These are phyloP conservation scores for Petrolisthes cinctipes DNA, from an alignment of 2,888 invertebrate species.

Conservation along the genomic window DNA sequence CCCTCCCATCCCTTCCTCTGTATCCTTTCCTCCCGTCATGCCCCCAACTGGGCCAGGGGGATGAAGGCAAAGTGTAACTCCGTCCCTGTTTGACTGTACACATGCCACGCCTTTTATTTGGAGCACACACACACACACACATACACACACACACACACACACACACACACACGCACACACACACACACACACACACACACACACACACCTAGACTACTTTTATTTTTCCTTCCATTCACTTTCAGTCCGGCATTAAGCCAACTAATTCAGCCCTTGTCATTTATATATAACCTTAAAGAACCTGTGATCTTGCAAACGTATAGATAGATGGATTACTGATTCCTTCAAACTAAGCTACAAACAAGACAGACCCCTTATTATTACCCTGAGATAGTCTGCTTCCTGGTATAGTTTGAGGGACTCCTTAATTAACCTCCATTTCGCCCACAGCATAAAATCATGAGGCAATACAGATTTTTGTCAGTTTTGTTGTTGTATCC, in stretches of 20 bases:
- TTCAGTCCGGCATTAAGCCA: no score
- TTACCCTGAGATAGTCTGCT: no score
- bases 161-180: constrained; percentile 26
- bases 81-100: constrained; percentile 27
- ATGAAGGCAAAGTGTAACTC: constrained; percentile 19
- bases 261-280: no score
- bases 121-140: constrained; percentile 32
- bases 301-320: no score
- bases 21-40: no score
- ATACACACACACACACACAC: constrained; percentile 38
- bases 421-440: not conserved
- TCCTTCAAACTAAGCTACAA: no score
- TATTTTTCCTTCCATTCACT: not conserved
- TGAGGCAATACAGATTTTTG: no score
- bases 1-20: no score
- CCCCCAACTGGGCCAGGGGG: not conserved
- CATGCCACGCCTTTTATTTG: not conserved
- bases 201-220: not conserved
- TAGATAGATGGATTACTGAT: no score
- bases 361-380: no score
- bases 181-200: constrained; percentile 46
- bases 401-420: not conserved
- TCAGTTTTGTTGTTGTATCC: not conserved
- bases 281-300: no score
- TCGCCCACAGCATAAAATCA: no score